Base-by-base conservation (phyloP, 2,888 invertebrate species). In the Oxycera nigricornis region DNA sequence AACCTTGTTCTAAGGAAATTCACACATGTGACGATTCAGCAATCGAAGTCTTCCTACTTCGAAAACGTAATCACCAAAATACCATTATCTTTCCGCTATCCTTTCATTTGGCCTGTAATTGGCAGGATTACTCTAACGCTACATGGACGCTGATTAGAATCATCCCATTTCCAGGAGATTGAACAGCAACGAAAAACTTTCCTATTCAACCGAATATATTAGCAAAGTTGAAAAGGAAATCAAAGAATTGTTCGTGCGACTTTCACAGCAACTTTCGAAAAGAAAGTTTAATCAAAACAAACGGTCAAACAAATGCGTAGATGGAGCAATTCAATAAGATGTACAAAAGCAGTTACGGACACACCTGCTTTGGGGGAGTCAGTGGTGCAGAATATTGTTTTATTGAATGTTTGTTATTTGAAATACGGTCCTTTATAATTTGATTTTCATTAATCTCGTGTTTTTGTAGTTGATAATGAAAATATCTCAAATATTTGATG, bases 241-340 rank as follows among this genome's bases (percentile, higher is more conserved):
- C 52, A 55, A 24, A 55, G 52, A 22, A 55, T 55, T 55, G 6
- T 9, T 14, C 28, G 9, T 59, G 26, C 30, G 59, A 59, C 55
- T 30, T 59, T 28, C 1, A 9, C 30, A 9, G n/a, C 14, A 9
- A 30, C 14, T 30, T n/a, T n/a, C 2, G 59, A 0, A 59, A 14
- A 6, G 28, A 59, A 59, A 59, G 59, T 59, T 59, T 28, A 59
- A 59, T 59, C 59, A 59, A 59, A 59, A 22, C 30, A 28, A 59
- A 59, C 17, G 59, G 30, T 26, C 28, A 59, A n/a, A 59, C 59
- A 26, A 59, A 59, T 59, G 59, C 30, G n/a, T 59, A 17, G 30
- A 0, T n/a, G 30, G 11, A 28, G 59, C n/a, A 30, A 55, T 24
- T 55, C 24, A 24, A 22, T 55, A 7, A 55, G 2, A 22, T 22